Conservation (phyloP, 2,888 invertebrate species). For the Papilio elwesi region DNA sequence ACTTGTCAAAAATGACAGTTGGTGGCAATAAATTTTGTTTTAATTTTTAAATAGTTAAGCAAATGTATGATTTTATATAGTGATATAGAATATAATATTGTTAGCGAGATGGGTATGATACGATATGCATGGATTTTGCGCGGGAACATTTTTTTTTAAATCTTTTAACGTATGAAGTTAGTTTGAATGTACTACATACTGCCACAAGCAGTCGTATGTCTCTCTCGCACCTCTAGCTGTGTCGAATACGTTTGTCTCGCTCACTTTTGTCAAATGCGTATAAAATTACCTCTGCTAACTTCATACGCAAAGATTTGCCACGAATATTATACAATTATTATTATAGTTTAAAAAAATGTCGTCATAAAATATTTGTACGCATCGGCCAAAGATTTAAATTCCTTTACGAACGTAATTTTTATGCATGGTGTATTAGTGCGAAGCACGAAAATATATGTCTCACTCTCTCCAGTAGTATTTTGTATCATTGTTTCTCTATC, state of each 20-base stretch:
- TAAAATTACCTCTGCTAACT: not conserved
- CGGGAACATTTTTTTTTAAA: not conserved
- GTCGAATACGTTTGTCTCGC: too few relatives aligned
- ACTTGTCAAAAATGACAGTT: conserved; percentile 10
- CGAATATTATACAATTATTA: not conserved
- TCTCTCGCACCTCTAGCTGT: too few relatives aligned
- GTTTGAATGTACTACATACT: too few relatives aligned
- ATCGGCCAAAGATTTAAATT: conserved; percentile 8
- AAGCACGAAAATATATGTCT: not conserved
- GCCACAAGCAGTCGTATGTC: too few relatives aligned
- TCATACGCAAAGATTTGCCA: too few relatives aligned
- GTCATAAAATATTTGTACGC: not conserved
- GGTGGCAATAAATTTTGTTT: conserved; percentile 1
- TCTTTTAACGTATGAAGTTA: too few relatives aligned
- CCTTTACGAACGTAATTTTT: not conserved
- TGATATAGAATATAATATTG: conserved; percentile 6
- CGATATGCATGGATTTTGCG: not conserved
- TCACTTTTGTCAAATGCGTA: too few relatives aligned
- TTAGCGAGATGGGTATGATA: not conserved
- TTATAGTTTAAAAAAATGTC: not conserved
- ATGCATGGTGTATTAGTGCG: not conserved
- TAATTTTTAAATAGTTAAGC: conserved; percentile 14
- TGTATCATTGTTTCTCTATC: not conserved
- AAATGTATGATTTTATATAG: conserved; percentile 15
- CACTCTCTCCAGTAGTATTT: not conserved